Base-by-base conservation (phyloP, 2,797 vertebrate species). In the Tapera naevia region DNA sequence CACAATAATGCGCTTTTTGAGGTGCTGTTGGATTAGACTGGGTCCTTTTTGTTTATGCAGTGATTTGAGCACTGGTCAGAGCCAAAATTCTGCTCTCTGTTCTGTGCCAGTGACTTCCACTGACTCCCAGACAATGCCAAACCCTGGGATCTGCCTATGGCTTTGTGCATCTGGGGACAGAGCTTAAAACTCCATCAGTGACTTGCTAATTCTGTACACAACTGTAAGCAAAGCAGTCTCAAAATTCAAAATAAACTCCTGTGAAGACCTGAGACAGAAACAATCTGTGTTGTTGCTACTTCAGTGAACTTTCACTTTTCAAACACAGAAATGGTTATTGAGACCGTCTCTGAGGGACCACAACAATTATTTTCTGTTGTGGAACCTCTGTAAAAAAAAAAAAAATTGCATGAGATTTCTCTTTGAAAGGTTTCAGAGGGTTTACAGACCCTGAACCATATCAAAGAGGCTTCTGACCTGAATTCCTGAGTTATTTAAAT, bases 1-100 rank as follows among this genome's bases (percentile, higher is more conserved):
- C 95, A 95, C 95, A 65, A 96, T 76, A 96, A 95, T 83, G 58
- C 2, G 4, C 53, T 88, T 95, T 91, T 90, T 41, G 85, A 94
- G 95, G 93, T 94, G 69, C 48, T 94, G 4, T 89, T 95, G 88
- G 95, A 94, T 94, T 62, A 35, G 69, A 78, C 58, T 79, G 72
- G 45, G 32, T 82, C 35, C 13, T 90, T 91, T 82, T 90, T 96
- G 58, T 97, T 94, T 90, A 76, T 82, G 71, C 79, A 94, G 86
- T 91, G 79, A 88, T 92, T 95, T 87, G 88, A 91, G 60, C 19
- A 1, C 46, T 94, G 95, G 93, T 91, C 14, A 39, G 88, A 65
- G 58, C 95, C 95, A 97, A 91, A 93, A 91, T 92, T 93, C 92
- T 96, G 84, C 64, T 76, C 54, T 46, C 75, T 88, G 28, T 86